Evolutionary conservation across 2,797 vertebrate genomes (phyloP), one percentile per base, ranked within the genome.

Genomic region (Phoeniculus purpureus): DNA sequence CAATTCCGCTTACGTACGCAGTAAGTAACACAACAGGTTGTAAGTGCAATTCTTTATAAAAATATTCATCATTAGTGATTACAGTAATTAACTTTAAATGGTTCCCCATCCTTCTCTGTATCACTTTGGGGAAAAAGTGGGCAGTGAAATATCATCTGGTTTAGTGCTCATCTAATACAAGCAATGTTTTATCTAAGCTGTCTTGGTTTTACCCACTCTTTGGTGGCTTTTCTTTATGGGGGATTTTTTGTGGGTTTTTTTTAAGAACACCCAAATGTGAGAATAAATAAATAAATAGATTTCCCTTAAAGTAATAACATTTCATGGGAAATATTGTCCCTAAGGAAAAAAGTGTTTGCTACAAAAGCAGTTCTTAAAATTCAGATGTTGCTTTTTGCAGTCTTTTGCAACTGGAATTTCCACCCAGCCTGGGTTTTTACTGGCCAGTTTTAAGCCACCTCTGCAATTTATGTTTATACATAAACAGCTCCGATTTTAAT

Each of bases 401-500:
- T 83, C 87, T 68, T 93, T 92, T 93, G 70, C 34, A 56, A 37
- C 26, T 76, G 66, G 85, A 96, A 93, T 96, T 95, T 92, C 81
- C 76, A 89, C 52, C 31, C 25, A 52, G 75, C 34, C 85, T 79
- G 92, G 86, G 86, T 79, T 97, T 97, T 97, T 96, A 96, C 93
- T 96, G 93, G 91, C 77, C 66, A 90, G 81, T 71, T 92, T 93
- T 88, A 95, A 84, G 54, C 80, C 88, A 93, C 78, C 84, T 85
- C 83, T 77, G 80, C 92, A 91, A 96, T 97, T 97, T 97, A 97
- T 97, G 94, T 91, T 92, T 93, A n/a, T 78, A 93, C 88, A 93
- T 97, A 97, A 98, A 97, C 95, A 95, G 88, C 84, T 90, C 94
- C 64, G 77, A 93, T 97, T 96, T 97, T 96, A 97, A 96, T 97